Evolutionary conservation across 2,113 vertebrate genomes (phyloP).

Genomic region (Bagarius yarrelli): DNA sequence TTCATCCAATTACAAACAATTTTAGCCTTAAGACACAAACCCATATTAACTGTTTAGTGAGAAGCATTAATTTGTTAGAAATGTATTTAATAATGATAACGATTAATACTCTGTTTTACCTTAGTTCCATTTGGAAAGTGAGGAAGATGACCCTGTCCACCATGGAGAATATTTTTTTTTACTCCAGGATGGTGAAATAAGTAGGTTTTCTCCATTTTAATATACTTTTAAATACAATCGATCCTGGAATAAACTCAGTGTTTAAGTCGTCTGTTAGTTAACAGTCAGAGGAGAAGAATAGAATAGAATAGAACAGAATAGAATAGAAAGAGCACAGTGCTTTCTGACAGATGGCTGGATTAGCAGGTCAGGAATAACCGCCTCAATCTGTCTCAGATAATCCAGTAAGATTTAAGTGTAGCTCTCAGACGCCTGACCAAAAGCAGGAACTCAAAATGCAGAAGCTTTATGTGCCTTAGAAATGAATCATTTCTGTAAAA

Average conservation of each 20-base stretch:
- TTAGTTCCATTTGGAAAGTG: constrained; percentile 81
- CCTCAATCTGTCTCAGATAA: constrained; percentile 72
- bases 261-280: constrained; percentile 35
- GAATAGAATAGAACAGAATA: background rate
- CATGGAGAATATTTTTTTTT: constrained; percentile 82
- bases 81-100: constrained; percentile 6
- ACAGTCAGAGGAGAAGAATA: constrained; percentile 50
- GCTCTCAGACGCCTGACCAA: constrained; percentile 56
- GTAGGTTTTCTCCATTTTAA: constrained; percentile 77
- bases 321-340: constrained; percentile 51
- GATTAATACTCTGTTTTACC: too few relatives aligned
- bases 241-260: background rate
- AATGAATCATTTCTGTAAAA: constrained; percentile 50
- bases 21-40: constrained; percentile 43
- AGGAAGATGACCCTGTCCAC: constrained; percentile 75
- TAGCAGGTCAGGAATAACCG: constrained; percentile 66
- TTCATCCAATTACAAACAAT: constrained; percentile 51
- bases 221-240: background rate
- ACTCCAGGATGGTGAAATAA: constrained; percentile 77
- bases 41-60: background rate
- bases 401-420: constrained; percentile 63
- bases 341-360: constrained; percentile 80
- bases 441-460: constrained; percentile 30
- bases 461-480: constrained; percentile 51
- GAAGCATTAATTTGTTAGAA: too few relatives aligned